A percentile compares a stretch with the other conserved stretches of the same genome.
phyloP scores from a whole-genome alignment of 2,113 vertebrate genomes.

The Grantiella picta region DNA sequence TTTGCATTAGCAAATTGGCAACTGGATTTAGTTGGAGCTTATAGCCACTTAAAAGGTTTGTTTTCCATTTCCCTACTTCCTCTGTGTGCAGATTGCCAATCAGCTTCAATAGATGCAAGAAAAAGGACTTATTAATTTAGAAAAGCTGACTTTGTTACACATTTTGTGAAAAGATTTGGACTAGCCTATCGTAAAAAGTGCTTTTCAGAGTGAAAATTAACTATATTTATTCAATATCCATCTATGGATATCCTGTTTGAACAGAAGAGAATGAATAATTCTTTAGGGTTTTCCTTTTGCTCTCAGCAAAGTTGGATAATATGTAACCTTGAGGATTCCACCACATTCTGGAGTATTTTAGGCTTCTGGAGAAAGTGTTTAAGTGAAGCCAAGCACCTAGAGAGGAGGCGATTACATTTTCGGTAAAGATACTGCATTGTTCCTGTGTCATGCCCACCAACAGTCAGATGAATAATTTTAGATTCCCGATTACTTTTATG shows the following conservation, averaged over 20 bases:
- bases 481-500: neutral
- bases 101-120: neutral
- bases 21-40: neutral
- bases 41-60: neutral
- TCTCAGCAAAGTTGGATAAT: neutral
- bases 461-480: neutral
- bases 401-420: neutral
- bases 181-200: neutral
- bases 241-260: neutral
- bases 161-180: neutral
- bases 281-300: neutral
- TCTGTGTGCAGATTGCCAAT: too few species aligned
- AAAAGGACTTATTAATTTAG: neutral
- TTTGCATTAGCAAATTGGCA: neutral
- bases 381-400: neutral
- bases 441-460: neutral
- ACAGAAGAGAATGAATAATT: neutral
- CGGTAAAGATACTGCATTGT: neutral
- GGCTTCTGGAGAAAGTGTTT: neutral
- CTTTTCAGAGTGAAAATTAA: neutral
- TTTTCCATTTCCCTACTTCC: neutral
- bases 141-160: neutral
- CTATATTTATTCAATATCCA: neutral
- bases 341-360: neutral
- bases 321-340: neutral